A percentile compares a stretch with the other conserved stretches of the same genome.
These are phyloP conservation scores for Acrobasis repandana DNA, from an alignment of 2,888 invertebrate genomes.

Conservation along the genomic window DNA sequence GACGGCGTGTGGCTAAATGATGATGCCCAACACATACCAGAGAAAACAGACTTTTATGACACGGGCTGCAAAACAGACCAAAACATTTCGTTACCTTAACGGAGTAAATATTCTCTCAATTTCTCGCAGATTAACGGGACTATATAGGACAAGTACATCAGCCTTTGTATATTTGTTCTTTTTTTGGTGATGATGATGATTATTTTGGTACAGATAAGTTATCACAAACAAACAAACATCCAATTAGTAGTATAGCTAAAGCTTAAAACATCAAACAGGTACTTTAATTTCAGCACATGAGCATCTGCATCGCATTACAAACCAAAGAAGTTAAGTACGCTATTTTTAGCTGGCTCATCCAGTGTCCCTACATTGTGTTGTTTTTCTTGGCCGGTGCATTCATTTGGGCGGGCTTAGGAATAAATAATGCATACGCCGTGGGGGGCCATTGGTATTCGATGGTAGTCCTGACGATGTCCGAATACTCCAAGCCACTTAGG, in stretches of 20 bases:
- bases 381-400: constrained; percentile 75
- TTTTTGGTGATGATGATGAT: too few relatives aligned
- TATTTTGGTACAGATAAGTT: too few relatives aligned
- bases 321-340: neutral
- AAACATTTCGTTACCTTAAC: too few relatives aligned
- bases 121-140: too few relatives aligned
- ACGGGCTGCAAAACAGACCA: too few relatives aligned
- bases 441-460: constrained; percentile 75
- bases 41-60: too few relatives aligned
- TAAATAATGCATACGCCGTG: constrained; percentile 76
- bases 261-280: neutral
- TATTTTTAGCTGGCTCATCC: constrained; percentile 35
- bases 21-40: too few relatives aligned
- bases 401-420: constrained; percentile 75
- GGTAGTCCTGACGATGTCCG: constrained; percentile 48
- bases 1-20: too few relatives aligned
- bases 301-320: neutral
- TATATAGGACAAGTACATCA: too few relatives aligned
- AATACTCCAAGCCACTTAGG: constrained; percentile 6
- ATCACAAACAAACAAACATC: too few relatives aligned
- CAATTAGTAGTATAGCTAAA: neutral
- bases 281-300: neutral
- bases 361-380: constrained; percentile 44
- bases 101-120: too few relatives aligned
- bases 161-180: too few relatives aligned